Percentiles rank a stretch among this genome's conserved stretches.
Evolutionary conservation across 2,113 vertebrate species (phyloP).

Genomic region (Atractosteus spatula): DNA sequence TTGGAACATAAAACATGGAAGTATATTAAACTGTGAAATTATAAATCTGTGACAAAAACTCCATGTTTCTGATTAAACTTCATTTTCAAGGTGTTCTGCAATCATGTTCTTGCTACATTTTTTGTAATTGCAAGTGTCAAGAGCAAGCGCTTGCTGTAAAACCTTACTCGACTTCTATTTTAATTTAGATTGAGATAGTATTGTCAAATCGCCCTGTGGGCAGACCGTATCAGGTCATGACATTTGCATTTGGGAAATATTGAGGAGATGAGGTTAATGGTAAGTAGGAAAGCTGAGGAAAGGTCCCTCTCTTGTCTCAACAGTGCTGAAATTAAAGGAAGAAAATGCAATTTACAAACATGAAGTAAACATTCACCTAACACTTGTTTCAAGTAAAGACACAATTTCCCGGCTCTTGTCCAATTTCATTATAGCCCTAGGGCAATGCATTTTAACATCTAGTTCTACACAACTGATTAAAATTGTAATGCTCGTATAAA

Average conservation of each 20-base stretch:
- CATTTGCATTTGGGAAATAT: constrained; percentile 73
- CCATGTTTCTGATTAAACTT: constrained; percentile 74
- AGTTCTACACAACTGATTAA: constrained; percentile 79
- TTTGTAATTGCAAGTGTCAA: constrained; percentile 83
- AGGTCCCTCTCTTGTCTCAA: constrained; percentile 50
- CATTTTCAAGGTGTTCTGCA: constrained; percentile 70
- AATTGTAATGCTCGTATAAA: constrained; percentile 72
- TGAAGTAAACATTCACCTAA: constrained; percentile 79
- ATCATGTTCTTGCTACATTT: constrained; percentile 70
- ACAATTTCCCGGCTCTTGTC: constrained; percentile 80
- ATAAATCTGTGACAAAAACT: constrained; percentile 69
- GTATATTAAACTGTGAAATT: constrained; percentile 73
- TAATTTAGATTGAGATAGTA: constrained; percentile 75
- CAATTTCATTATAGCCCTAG: constrained; percentile 73
- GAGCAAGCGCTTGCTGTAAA: constrained; percentile 68
- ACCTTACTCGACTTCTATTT: constrained; percentile 60
- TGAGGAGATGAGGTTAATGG: constrained; percentile 74
- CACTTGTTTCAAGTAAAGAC: constrained; percentile 74
- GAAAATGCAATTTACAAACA: constrained; percentile 93
- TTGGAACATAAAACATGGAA: constrained; percentile 70
- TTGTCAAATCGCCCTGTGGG: constrained; percentile 59
- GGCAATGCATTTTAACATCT: constrained; percentile 71
- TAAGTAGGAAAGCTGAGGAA: constrained; percentile 62
- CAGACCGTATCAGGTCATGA: constrained; percentile 73
- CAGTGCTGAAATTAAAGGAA: constrained; percentile 75